Evolutionary conservation across 2,113 vertebrate species (phyloP).

Genomic region (Pteronura brasiliensis): DNA sequence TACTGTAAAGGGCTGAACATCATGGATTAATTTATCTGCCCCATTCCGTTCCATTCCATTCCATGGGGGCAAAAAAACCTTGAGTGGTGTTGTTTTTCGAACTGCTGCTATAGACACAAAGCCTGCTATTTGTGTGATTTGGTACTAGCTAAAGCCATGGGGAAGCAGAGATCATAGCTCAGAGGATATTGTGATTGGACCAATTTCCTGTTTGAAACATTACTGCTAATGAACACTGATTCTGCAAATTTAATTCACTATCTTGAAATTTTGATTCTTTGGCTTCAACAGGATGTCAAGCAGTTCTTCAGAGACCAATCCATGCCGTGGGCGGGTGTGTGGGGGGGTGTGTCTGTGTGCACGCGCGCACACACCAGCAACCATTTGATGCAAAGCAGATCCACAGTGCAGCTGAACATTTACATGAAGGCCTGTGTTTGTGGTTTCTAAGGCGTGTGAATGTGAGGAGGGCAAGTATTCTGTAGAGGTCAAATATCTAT

Average conservation of each 20-base stretch:
- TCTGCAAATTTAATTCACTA: constrained; percentile 65
- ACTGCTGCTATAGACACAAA: background rate
- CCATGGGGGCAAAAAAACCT: too few relatives aligned
- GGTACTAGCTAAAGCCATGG: constrained; percentile 22
- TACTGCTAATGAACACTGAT: constrained; percentile 57
- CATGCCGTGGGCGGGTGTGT: background rate
- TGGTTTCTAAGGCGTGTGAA: background rate
- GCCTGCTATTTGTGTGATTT: background rate
- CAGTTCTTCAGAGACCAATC: background rate
- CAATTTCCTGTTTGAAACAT: constrained; percentile 82
- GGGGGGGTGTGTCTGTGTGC: background rate
- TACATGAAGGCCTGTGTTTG: background rate
- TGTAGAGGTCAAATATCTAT: background rate
- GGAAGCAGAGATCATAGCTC: constrained; percentile 66
- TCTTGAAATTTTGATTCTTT: constrained; percentile 52
- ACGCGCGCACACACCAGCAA: background rate
- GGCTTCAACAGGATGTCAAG: background rate
- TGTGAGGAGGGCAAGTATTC: background rate
- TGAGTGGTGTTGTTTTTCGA: background rate
- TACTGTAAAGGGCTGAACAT: background rate
- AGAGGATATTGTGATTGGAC: constrained; percentile 80
- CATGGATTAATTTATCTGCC: background rate
- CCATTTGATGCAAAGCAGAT: background rate
- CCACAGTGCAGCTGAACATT: background rate
- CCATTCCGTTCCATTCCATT: background rate